These are phyloP conservation scores for Tipula lateralis DNA, from an alignment of 2,888 invertebrate species.

Conservation along the genomic window DNA sequence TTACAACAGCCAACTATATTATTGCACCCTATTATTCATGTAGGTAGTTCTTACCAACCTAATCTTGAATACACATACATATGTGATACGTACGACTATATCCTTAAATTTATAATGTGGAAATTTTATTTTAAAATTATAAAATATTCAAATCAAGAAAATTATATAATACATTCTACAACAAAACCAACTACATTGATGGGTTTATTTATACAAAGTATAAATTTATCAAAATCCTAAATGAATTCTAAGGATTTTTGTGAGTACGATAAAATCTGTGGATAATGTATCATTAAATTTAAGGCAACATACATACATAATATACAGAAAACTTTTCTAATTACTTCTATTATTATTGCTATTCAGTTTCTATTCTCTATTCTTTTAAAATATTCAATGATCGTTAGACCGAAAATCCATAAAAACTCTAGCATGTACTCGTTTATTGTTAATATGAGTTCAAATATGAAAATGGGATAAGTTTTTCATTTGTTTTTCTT, in stretches of 20 bases:
- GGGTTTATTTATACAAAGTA: neutral
- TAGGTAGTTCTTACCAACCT: neutral
- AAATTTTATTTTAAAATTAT: neutral
- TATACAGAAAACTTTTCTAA: neutral
- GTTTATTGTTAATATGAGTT: neutral
- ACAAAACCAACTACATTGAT: too few species aligned
- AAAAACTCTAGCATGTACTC: neutral
- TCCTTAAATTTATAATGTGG: neutral
- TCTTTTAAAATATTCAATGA: conserved; percentile 11
- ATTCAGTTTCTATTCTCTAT: neutral
- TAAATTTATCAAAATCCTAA: neutral
- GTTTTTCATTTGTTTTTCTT: neutral
- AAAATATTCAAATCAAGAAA: neutral
- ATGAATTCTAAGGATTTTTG: neutral
- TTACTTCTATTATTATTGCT: neutral
- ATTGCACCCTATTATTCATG: neutral
- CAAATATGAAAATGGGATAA: neutral
- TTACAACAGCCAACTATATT: neutral
- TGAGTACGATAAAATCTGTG: neutral
- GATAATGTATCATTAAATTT: neutral
- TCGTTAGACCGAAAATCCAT: neutral
- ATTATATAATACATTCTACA: too few species aligned
- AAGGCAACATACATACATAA: neutral
- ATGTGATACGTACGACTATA: too few species aligned
- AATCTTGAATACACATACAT: neutral